phyloP scores from a whole-genome alignment of 2,888 invertebrate species.

The Rhagophthalmus giganteus region DNA sequence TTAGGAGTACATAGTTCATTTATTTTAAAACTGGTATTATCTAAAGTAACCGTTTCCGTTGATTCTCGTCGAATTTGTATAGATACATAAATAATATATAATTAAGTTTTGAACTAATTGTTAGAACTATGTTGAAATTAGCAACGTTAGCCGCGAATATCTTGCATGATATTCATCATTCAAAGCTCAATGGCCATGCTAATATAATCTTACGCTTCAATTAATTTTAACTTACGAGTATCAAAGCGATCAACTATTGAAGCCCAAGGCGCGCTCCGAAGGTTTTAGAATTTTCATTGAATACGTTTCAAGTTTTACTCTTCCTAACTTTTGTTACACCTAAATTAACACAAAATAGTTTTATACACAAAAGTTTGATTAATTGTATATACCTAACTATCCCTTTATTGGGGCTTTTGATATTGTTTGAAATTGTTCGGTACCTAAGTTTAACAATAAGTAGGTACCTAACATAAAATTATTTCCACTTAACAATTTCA shows the following conservation, averaged over 20 bases:
- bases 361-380: not conserved
- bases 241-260: not conserved
- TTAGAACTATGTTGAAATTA: not conserved
- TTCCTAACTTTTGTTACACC: not conserved
- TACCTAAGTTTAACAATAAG: not conserved
- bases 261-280: not conserved
- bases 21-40: too few species aligned
- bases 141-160: not conserved
- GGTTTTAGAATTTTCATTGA: not conserved
- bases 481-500: too few species aligned
- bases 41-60: too few species aligned
- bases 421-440: not conserved
- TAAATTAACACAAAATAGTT: not conserved
- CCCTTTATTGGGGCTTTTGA: not conserved
- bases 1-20: too few species aligned
- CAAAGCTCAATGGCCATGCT: slow-evolving; percentile 7
- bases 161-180: not conserved
- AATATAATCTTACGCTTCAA: slow-evolving; percentile 10
- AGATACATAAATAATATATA: too few species aligned
- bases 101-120: not conserved
- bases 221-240: slow-evolving; percentile 11
- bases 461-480: not conserved
- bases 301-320: not conserved
- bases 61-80: too few species aligned
- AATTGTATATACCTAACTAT: not conserved